phyloP scores from a whole-genome alignment of 2,113 vertebrate species.

The Bungarus multicinctus region DNA sequence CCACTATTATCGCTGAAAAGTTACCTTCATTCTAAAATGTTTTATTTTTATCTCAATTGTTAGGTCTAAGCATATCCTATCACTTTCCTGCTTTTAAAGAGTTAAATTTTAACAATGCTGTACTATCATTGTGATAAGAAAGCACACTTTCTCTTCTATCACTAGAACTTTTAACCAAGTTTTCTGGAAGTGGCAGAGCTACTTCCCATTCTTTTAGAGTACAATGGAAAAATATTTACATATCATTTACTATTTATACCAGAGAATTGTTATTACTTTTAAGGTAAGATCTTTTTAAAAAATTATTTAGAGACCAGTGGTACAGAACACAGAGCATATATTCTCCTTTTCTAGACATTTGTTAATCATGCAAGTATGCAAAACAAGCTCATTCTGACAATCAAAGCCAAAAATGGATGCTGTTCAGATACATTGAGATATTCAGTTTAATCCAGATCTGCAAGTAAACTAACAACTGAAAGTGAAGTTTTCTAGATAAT shows the following conservation, averaged over 20 bases:
- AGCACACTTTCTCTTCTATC: not conserved
- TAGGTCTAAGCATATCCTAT: not conserved
- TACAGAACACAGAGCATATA: not conserved
- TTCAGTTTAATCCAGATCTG: not conserved
- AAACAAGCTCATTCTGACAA: not conserved
- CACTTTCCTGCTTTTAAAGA: not conserved
- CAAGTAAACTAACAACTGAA: not conserved
- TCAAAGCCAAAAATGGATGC: not conserved
- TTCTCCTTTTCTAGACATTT: not conserved
- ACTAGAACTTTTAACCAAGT: not conserved
- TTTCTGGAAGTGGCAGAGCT: not conserved
- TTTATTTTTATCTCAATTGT: not conserved
- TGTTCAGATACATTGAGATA: not conserved
- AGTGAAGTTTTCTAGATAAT: not conserved
- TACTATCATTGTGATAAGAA: not conserved
- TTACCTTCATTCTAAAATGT: not conserved
- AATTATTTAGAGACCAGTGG: not conserved
- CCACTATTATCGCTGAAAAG: not conserved
- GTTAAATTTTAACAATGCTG: not conserved
- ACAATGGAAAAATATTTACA: not conserved
- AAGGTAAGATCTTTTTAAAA: not conserved
- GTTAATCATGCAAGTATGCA: not conserved
- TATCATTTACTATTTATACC: not conserved
- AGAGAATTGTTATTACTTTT: not conserved
- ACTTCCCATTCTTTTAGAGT: not conserved